Evolutionary conservation across 2,888 invertebrate genomes (phyloP).

Genomic region (Watsonalla binaria): DNA sequence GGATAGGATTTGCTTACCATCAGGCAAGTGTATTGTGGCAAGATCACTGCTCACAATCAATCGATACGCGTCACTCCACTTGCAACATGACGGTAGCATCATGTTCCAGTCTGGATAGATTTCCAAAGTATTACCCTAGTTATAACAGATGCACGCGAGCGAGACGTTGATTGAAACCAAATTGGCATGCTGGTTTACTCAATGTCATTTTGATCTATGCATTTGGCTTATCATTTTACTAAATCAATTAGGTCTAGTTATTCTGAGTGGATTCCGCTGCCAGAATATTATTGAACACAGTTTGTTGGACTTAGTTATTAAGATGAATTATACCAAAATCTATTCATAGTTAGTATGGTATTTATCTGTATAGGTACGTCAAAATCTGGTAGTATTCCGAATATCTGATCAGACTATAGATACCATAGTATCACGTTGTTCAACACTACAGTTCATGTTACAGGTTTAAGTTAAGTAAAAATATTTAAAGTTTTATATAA

Average conservation of each 20-base stretch:
- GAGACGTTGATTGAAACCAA: conserved; percentile 25
- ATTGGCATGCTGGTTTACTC: conserved; percentile 2
- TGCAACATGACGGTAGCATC: conserved; percentile 40
- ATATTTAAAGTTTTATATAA: conserved; percentile 37
- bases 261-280: neutral
- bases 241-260: neutral
- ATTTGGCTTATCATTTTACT: neutral
- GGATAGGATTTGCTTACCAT: no score
- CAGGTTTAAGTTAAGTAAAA: conserved; percentile 13
- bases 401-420: no score
- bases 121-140: conserved; percentile 54
- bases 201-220: conserved; percentile 1
- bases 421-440: neutral
- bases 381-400: no score
- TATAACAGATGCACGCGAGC: conserved; percentile 30
- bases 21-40: no score
- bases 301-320: neutral
- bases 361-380: no score
- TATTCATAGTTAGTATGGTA: no score
- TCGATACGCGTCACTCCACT: conserved; percentile 59
- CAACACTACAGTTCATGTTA: neutral
- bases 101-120: conserved; percentile 46
- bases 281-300: no score
- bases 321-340: neutral
- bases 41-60: conserved; percentile 41